phyloP scores from a whole-genome alignment of 2,797 vertebrate species.

The Ctenosaura bakeri region DNA sequence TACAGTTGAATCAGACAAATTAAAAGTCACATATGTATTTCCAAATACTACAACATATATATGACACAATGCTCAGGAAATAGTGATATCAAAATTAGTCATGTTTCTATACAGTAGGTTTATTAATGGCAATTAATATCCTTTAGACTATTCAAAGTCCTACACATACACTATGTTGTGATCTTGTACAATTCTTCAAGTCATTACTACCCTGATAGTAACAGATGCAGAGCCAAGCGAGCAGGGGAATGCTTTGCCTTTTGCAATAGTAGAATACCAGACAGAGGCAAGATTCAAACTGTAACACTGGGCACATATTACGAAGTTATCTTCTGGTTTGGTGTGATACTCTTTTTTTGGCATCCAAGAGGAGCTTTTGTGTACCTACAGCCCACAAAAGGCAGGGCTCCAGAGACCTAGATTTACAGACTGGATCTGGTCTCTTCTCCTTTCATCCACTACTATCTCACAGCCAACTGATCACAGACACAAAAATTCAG shows the following conservation, averaged over 20 bases:
- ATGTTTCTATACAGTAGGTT: neutral
- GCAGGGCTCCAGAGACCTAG: neutral
- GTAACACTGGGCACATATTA: neutral
- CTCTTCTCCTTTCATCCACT: neutral
- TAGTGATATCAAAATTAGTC: neutral
- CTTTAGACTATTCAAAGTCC: too few species aligned
- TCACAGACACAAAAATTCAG: neutral
- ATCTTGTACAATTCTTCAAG: neutral
- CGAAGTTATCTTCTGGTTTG: neutral
- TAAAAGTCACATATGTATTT: constrained; percentile 3
- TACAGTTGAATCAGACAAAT: neutral
- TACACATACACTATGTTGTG: neutral
- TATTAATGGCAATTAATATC: too few species aligned
- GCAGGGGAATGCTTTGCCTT: neutral
- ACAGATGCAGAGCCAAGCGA: neutral
- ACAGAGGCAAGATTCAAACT: neutral
- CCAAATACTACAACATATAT: neutral
- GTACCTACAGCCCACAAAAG: neutral
- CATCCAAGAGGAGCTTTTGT: neutral
- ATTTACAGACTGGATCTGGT: too few species aligned
- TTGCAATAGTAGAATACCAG: neutral
- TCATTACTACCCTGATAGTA: neutral
- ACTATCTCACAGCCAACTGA: neutral
- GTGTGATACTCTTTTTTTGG: neutral
- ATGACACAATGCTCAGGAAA: neutral